Evolutionary conservation across 2,113 vertebrate species (phyloP).

Genomic region (Panthera uncia): DNA sequence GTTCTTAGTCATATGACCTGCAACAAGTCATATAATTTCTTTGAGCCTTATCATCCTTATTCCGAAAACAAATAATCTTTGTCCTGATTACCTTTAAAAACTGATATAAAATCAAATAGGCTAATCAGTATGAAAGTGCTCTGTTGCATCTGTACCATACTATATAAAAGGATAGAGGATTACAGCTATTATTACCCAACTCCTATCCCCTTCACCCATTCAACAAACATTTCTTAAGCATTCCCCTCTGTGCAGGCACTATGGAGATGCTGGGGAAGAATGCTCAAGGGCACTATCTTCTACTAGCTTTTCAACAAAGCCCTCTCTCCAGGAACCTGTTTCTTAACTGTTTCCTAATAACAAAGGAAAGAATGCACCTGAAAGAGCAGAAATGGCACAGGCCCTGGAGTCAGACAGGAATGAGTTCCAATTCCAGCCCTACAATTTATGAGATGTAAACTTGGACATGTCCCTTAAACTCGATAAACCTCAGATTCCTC

Average conservation of each 20-base stretch:
- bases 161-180: neutral
- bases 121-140: neutral
- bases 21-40: conserved; percentile 36
- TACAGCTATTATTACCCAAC: neutral
- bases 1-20: neutral
- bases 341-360: conserved; percentile 30
- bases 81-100: conserved; percentile 37
- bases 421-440: neutral
- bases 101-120: neutral
- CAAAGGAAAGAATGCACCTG: conserved; percentile 2
- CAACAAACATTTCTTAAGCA: neutral
- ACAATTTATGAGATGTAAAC: neutral
- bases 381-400: conserved; percentile 8
- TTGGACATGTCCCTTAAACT: neutral
- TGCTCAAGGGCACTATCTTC: neutral
- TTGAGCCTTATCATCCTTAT: neutral
- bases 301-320: neutral
- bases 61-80: conserved; percentile 28
- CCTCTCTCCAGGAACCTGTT: neutral
- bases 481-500: neutral
- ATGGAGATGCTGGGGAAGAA: neutral
- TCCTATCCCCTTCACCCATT: neutral
- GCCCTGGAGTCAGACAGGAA: neutral
- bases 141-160: neutral
- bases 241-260: neutral